Evolutionary conservation across 2,888 invertebrate genomes (phyloP).

Genomic region (Limnephilus marmoratus): DNA sequence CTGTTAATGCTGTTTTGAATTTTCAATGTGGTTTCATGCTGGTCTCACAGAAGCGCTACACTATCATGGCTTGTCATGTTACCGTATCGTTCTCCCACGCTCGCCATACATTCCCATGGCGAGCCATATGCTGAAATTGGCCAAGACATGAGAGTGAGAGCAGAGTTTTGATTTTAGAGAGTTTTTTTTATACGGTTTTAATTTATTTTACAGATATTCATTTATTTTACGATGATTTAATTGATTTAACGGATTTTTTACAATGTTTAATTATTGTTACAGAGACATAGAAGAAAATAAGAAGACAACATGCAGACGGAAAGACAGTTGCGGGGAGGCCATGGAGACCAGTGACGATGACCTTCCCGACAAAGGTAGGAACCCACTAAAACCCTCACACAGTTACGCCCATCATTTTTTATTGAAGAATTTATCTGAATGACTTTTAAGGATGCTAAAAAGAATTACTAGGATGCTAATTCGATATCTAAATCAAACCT

Average conservation of each 20-base stretch:
- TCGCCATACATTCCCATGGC: too few species aligned
- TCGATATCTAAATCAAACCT: not conserved
- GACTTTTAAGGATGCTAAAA: not conserved
- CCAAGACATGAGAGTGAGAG: too few species aligned
- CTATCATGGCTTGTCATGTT: too few species aligned
- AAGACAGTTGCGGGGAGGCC: constrained; percentile 74
- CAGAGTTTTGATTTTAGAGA: too few species aligned
- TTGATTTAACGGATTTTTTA: too few species aligned
- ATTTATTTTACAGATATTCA: too few species aligned
- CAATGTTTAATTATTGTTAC: constrained; percentile 7
- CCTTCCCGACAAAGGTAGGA: constrained; percentile 69
- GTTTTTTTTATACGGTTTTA: too few species aligned
- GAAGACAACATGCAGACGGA: constrained; percentile 78
- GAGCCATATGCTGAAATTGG: too few species aligned
- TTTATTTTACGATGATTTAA: not conserved
- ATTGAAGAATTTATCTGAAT: not conserved
- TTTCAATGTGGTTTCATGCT: too few species aligned
- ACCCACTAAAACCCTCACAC: not conserved
- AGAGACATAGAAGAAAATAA: constrained; percentile 72
- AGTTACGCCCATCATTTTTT: not conserved
- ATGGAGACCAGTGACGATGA: constrained; percentile 80
- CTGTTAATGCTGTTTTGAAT: too few species aligned
- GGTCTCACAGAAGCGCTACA: too few species aligned
- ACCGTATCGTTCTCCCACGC: too few species aligned
- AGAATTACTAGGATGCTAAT: not conserved